Base-by-base conservation (phyloP, 2,888 invertebrate species). In the Sarcophaga carnaria region DNA sequence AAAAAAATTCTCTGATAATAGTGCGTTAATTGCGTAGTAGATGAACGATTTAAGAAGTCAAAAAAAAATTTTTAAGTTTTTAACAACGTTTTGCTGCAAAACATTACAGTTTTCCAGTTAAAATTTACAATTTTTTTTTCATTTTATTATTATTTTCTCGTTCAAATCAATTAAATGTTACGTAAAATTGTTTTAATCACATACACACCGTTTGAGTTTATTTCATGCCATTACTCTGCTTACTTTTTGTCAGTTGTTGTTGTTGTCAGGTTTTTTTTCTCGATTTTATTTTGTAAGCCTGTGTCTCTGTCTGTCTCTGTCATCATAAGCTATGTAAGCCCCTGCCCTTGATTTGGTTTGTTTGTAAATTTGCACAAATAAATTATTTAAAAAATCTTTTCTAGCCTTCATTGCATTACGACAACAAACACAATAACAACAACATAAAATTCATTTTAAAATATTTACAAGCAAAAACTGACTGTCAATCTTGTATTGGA, bases 1-100 rank as follows among this genome's bases (percentile, higher is more conserved):
- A 74, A 17, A 14, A 49, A 59, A 27, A 49, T n/a, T 67, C 17
- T 11, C 17, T 25, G 20, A 47, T 37, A 27, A 76, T 81, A 81
- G 75, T 84, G 87, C 84, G 84, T 84, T 75, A 80, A 80, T 84
- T 86, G 86, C 86, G 82, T 78, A 63, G 64, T 60, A 72, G 77
- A 80, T 84, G 60, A 77, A 27, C 60, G 77, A 84, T 76, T 76
- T 67, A 78, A 54, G 83, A 76, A 80, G 60, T 71, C 10, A 17
- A 54, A 54, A 17, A 54, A 49, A 49, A 11, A 22, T 49, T 54
- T 82, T 54, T 12, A 59, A 70, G 27, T 66, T 54, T 54, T 54
- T 54, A 54, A 54, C 12, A 54, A 17, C 54, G 5, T 54, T 37
- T 10, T 37, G 37, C 37, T 54, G 54, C 54, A 54, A 17, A 54